A percentile compares a stretch with the other conserved stretches of the same genome.
phyloP scores from a whole-genome alignment of 2,113 vertebrate species.

The Columba livia region DNA sequence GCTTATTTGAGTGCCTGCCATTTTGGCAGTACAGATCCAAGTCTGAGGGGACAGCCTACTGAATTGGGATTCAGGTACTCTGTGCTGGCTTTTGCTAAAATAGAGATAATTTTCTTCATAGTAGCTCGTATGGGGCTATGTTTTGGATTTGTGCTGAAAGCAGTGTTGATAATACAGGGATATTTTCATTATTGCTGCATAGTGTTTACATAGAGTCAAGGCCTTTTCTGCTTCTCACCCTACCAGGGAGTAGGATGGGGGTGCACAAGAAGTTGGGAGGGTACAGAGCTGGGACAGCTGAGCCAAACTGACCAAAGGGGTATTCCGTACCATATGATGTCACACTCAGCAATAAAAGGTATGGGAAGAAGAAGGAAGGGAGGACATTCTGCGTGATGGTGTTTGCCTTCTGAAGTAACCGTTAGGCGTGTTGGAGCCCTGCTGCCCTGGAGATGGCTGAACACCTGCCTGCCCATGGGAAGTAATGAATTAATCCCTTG shows the following conservation, averaged over 20 bases:
- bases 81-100: neutral
- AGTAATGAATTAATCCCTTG: neutral
- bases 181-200: neutral
- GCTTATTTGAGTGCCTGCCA: neutral
- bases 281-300: neutral
- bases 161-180: neutral
- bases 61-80: neutral
- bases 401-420: neutral
- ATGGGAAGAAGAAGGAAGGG: neutral
- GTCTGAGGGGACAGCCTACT: neutral
- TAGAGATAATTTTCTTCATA: neutral
- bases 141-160: slow-evolving; percentile 12
- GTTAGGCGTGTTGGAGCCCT: accelerated
- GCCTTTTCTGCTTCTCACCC: neutral
- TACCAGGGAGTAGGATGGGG: neutral
- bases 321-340: neutral
- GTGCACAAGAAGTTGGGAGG: neutral
- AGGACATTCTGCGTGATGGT: neutral
- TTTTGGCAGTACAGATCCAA: neutral
- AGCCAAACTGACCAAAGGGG: neutral
- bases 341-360: neutral
- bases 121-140: neutral
- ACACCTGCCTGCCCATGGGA: neutral
- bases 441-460: neutral
- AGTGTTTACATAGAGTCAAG: neutral